phyloP scores from a whole-genome alignment of 2,797 vertebrate genomes.

The Phrynocephalus forsythii region DNA sequence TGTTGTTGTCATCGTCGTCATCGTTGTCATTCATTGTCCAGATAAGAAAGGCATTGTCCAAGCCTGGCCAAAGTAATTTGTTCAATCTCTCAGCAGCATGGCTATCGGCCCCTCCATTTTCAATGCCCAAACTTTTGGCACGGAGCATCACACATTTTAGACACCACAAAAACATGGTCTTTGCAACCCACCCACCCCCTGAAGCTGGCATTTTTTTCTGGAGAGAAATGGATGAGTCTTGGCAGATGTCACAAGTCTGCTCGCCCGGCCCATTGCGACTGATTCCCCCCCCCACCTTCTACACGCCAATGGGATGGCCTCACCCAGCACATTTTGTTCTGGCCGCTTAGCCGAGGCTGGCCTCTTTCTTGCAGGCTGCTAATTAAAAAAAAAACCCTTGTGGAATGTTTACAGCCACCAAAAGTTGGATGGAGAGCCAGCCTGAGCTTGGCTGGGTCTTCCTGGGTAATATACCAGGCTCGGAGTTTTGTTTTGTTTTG shows the following conservation, averaged over 20 bases:
- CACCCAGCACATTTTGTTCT: slow-evolving; percentile 16
- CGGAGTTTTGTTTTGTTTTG: neutral
- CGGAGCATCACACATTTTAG: neutral
- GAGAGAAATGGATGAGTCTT: neutral
- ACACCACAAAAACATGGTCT: neutral
- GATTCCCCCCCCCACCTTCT: neutral
- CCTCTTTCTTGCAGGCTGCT: neutral
- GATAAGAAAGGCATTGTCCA: too few species aligned
- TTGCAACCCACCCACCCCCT: neutral
- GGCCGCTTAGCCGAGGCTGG: neutral
- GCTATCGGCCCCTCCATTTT: neutral
- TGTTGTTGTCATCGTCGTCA: too few species aligned
- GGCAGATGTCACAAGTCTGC: neutral
- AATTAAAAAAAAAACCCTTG: neutral
- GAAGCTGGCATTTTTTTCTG: neutral
- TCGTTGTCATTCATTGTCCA: too few species aligned
- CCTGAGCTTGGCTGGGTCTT: neutral
- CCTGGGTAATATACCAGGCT: neutral
- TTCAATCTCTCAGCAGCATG: too few species aligned
- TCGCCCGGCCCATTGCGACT: too few species aligned
- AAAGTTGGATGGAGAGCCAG: neutral
- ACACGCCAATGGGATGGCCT: neutral
- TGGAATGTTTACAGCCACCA: neutral
- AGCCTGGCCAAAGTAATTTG: too few species aligned
- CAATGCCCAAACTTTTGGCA: neutral